Percentiles rank a stretch among this genome's conserved stretches.
phyloP scores from a whole-genome alignment of 2,888 invertebrate genomes.

The Neoaliturus tenellus region DNA sequence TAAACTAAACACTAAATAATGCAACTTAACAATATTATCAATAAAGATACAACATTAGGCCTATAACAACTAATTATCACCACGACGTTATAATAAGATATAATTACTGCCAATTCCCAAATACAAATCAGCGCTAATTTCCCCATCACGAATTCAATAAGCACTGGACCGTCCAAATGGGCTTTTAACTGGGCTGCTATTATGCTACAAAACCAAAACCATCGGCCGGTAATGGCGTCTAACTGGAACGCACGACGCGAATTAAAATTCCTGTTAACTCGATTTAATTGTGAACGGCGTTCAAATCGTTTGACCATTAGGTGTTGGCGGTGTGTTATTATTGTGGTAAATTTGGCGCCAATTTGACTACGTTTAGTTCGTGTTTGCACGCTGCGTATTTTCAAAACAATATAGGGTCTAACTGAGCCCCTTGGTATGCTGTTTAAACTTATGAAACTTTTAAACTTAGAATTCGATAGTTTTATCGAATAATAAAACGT shows the following conservation, averaged over 20 bases:
- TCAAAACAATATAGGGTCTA: no score
- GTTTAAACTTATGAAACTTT: no score
- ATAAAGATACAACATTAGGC: no score
- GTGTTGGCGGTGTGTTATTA: background rate
- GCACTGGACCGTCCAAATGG: background rate
- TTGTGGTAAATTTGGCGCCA: background rate
- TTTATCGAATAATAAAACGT: no score
- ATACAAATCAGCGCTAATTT: background rate
- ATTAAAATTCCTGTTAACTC: constrained; percentile 11
- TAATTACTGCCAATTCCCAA: background rate
- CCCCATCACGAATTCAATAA: constrained; percentile 22
- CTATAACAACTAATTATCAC: no score
- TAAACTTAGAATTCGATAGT: no score
- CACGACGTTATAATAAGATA: no score
- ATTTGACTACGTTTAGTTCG: no score
- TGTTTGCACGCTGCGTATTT: no score
- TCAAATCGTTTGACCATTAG: background rate
- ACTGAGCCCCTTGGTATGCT: no score
- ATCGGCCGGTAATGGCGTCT: background rate
- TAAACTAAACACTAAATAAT: no score
- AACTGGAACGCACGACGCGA: background rate
- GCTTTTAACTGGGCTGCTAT: background rate
- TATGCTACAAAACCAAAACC: background rate
- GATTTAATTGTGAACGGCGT: background rate
- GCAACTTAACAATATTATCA: no score